Percentiles rank a stretch among this genome's conserved stretches.
These are phyloP conservation scores for Diarsia brunnea DNA, from an alignment of 2,888 invertebrate species.

Conservation along the genomic window DNA sequence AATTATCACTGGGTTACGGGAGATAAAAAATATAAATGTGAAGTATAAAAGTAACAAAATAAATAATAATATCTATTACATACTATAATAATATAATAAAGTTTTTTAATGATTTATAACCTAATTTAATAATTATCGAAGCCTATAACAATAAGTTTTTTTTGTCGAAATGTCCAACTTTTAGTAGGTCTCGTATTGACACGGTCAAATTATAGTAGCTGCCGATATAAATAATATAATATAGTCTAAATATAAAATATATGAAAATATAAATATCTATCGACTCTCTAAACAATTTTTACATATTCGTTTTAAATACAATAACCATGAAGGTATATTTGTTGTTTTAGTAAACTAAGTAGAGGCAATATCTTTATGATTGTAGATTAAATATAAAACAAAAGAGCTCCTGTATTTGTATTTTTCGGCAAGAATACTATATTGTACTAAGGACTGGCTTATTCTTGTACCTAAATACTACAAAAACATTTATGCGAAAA, in stretches of 20 bases:
- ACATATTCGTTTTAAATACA: background rate
- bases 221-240: background rate
- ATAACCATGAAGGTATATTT: background rate
- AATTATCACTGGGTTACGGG: conserved; percentile 73
- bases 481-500: background rate
- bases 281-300: conserved; percentile 6
- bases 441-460: conserved; percentile 34
- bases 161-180: background rate
- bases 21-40: conserved; percentile 53
- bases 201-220: background rate
- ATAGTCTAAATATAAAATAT: background rate
- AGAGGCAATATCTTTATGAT: conserved; percentile 11
- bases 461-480: conserved; percentile 28
- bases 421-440: conserved; percentile 58
- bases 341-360: conserved; percentile 12
- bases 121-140: conserved; percentile 26
- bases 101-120: conserved; percentile 26
- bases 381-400: conserved; percentile 15
- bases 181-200: background rate
- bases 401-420: conserved; percentile 39
- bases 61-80: conserved; percentile 46
- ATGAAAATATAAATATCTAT: conserved; percentile 12
- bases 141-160: background rate
- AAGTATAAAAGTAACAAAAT: conserved; percentile 79
- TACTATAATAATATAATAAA: conserved; percentile 33